These are phyloP conservation scores for Alca torda DNA, from an alignment of 2,797 vertebrate species.

Conservation along the genomic window DNA sequence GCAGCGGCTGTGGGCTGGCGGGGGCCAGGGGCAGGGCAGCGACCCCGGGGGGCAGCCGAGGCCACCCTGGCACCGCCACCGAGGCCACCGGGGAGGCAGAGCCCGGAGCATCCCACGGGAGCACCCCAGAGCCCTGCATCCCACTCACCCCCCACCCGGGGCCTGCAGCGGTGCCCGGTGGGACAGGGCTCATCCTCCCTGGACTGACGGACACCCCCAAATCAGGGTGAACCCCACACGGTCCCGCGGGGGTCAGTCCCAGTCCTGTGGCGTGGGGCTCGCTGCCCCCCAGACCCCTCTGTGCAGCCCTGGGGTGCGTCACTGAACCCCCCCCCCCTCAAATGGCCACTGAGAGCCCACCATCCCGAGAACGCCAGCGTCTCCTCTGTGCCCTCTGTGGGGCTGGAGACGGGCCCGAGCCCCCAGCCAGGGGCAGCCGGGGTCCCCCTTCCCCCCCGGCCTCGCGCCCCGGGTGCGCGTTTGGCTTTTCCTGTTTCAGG, in stretches of 20 bases:
- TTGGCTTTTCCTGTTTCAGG: slow-evolving; percentile 65
- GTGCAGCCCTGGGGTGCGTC: fast-evolving
- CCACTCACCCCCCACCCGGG: background rate
- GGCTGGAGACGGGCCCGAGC: background rate
- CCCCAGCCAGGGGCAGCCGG: background rate
- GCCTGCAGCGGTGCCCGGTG: fast-evolving
- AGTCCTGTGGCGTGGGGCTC: fast-evolving
- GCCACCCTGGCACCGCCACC: fast-evolving
- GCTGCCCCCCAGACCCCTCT: background rate
- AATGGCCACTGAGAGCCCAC: background rate
- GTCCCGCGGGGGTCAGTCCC: fast-evolving
- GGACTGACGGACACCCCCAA: background rate
- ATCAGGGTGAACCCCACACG: background rate
- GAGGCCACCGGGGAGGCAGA: background rate
- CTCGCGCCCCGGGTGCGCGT: background rate
- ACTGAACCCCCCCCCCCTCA: no score
- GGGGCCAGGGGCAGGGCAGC: background rate
- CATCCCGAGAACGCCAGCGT: fast-evolving
- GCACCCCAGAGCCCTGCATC: background rate
- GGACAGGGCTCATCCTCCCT: background rate
- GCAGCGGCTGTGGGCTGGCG: background rate
- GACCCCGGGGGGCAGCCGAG: background rate
- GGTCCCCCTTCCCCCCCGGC: background rate
- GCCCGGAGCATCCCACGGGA: fast-evolving
- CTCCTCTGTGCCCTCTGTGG: background rate